These are phyloP conservation scores for Philypnodon macrostomus DNA, from an alignment of 2,797 vertebrate genomes.

Conservation along the genomic window DNA sequence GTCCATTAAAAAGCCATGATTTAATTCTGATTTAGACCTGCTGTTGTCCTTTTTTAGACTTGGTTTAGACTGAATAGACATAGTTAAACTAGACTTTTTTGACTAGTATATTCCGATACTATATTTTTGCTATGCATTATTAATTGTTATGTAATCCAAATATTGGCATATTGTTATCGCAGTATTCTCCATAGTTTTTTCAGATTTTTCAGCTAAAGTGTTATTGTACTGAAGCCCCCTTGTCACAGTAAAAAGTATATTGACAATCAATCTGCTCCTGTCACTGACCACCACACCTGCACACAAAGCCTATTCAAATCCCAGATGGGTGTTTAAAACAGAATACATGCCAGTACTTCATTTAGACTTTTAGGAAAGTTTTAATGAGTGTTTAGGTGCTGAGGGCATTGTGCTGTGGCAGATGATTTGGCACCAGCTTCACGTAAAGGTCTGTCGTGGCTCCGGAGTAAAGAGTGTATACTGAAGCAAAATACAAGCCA, in stretches of 20 bases:
- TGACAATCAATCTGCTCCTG: slow-evolving; percentile 10
- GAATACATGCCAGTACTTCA: slow-evolving; percentile 5
- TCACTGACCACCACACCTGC: slow-evolving; percentile 36
- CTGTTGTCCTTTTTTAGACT: no score
- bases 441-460: slow-evolving; percentile 42
- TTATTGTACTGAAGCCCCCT: no score
- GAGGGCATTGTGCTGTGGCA: slow-evolving; percentile 14
- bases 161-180: no score
- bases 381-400: slow-evolving; percentile 15
- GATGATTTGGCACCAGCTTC: slow-evolving; percentile 32
- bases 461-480: slow-evolving; percentile 30
- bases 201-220: no score
- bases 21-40: no score
- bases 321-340: slow-evolving; percentile 28
- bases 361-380: slow-evolving; percentile 5
- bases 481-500: slow-evolving; percentile 42
- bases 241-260: neutral
- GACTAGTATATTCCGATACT: no score
- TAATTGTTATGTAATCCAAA: no score
- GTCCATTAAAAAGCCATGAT: no score
- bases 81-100: no score
- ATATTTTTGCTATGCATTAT: no score
- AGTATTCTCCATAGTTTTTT: no score
- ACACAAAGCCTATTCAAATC: slow-evolving; percentile 21
- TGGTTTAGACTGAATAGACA: no score